phyloP scores from a whole-genome alignment of 2,888 invertebrate species.

The Megamerina dolium region DNA sequence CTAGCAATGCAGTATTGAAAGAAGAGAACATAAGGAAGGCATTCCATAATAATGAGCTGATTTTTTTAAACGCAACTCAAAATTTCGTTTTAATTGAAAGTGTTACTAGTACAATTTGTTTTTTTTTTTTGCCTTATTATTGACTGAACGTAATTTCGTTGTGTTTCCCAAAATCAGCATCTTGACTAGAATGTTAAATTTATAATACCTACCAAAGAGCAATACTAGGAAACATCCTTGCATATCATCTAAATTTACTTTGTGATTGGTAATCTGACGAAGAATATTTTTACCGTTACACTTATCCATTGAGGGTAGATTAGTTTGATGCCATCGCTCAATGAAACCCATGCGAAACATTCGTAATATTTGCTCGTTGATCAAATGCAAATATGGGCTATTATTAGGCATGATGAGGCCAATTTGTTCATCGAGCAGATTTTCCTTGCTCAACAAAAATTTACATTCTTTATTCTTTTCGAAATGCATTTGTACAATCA shows the following conservation, averaged over 20 bases:
- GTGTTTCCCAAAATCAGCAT: no score
- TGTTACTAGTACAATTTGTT: no score
- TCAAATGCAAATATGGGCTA: conserved; percentile 69
- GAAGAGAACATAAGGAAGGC: no score
- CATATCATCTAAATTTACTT: conserved; percentile 85
- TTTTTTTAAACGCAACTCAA: no score
- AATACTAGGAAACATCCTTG: conserved; percentile 87
- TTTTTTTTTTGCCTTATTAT: no score
- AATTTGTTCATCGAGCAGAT: conserved; percentile 73
- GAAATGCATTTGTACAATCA: conserved; percentile 65
- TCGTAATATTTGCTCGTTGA: conserved; percentile 72
- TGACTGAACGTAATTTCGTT: no score
- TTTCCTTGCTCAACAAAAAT: conserved; percentile 67
- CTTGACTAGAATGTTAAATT: neutral
- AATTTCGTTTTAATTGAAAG: no score
- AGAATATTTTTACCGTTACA: conserved; percentile 64
- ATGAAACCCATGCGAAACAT: conserved; percentile 82
- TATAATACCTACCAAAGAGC: conserved; percentile 59
- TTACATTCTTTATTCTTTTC: conserved; percentile 64
- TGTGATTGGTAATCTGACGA: conserved; percentile 74
- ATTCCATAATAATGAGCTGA: no score
- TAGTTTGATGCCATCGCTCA: conserved; percentile 72
- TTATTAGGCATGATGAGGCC: conserved; percentile 68
- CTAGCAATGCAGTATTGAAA: no score
- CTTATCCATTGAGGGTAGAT: conserved; percentile 70